A percentile compares a stretch with the other conserved stretches of the same genome.
Evolutionary conservation across 2,797 vertebrate genomes (phyloP).

Genomic region (Chloroceryle amazona): DNA sequence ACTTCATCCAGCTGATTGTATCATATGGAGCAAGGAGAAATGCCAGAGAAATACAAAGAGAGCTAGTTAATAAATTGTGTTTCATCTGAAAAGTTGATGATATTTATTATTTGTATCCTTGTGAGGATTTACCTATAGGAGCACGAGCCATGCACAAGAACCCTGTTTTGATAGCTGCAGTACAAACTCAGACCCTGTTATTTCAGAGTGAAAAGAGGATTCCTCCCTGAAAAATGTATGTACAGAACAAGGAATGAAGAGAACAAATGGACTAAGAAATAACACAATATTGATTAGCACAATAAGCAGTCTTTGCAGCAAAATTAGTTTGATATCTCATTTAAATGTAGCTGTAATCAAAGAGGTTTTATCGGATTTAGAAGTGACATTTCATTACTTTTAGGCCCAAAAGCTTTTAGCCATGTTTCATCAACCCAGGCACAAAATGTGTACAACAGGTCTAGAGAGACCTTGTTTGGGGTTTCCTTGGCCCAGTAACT

Average conservation of each 20-base stretch:
- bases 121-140: not conserved
- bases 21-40: slow-evolving; percentile 14
- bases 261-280: not conserved
- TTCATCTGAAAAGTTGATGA: not conserved
- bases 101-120: not conserved
- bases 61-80: not conserved
- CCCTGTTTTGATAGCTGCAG: not conserved
- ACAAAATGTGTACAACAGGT: not conserved
- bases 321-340: not conserved
- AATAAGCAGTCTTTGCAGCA: not conserved
- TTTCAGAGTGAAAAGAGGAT: not conserved
- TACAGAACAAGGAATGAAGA: not conserved
- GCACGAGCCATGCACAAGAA: not conserved
- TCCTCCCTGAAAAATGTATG: not conserved
- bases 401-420: not conserved
- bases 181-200: not conserved
- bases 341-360: not conserved
- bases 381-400: not conserved
- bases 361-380: not conserved
- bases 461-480: not conserved
- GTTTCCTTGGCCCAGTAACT: not conserved
- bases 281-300: not conserved
- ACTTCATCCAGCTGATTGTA: slow-evolving; percentile 7
- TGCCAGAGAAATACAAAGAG: not conserved
- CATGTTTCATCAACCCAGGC: not conserved